Conservation (phyloP, 1,140 invertebrate genomes). For the Heliconius hermathena region DNA sequence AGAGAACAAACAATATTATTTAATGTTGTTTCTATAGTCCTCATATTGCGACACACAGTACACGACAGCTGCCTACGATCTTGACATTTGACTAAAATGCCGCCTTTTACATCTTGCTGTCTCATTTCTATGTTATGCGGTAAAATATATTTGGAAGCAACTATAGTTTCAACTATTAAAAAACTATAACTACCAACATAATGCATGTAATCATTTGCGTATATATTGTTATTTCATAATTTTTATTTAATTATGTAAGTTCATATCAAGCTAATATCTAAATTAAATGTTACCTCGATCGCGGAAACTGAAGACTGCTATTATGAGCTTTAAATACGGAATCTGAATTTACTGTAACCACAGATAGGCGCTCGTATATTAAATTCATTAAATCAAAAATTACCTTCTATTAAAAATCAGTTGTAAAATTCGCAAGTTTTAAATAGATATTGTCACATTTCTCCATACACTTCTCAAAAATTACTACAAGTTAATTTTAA, state of each 20-base stretch:
- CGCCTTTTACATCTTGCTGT: slow-evolving; percentile 25
- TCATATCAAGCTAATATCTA: background rate
- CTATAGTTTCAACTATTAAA: background rate
- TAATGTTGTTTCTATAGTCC: slow-evolving; percentile 19
- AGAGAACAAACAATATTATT: slow-evolving; percentile 7
- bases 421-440: too few relatives aligned
- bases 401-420: too few relatives aligned
- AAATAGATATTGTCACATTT: too few relatives aligned
- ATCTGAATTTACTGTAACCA: background rate
- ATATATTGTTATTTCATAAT: background rate
- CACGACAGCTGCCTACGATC: slow-evolving; percentile 49
- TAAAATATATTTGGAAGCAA: background rate
- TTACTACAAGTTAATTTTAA: too few relatives aligned
- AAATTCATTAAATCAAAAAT: background rate
- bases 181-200: background rate
- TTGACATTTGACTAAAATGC: slow-evolving; percentile 58
- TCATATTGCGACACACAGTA: slow-evolving; percentile 45
- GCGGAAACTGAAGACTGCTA: background rate
- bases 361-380: background rate
- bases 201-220: background rate
- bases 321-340: background rate
- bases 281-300: slow-evolving; percentile 4
- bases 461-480: too few relatives aligned
- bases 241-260: background rate
- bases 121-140: slow-evolving; percentile 18